Evolutionary conservation across 1,140 invertebrate genomes (phyloP), one percentile per base, ranked within the genome.

Genomic region (Platorchestia sp.): DNA sequence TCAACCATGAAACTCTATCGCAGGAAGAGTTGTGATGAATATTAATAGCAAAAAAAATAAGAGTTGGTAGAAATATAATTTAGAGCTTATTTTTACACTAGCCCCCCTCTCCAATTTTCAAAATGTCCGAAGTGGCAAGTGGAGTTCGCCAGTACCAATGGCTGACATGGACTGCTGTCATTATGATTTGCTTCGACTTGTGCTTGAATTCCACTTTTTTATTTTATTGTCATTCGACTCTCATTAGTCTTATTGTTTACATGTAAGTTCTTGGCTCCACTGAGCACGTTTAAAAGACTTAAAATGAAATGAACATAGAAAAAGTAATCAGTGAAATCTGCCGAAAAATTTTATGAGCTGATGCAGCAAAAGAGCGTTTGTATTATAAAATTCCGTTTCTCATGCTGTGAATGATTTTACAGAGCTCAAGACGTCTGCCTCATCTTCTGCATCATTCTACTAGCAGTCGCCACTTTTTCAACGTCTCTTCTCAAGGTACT

Each of bases 391-490:
- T 36, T 75, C n/a, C n/a, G n/a, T n/a, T n/a, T 36, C 59, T 75
- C 14, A 75, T 75, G 14, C 36, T 1, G 27, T 75, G 7, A 75
- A 75, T 75, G n/a, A 75, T 42, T 89, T 89, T 47, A 19, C 45
- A 93, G 91, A 93, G 44, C 44, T 10, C 91, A 93, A 45, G 91
- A 93, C 40, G 91, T 93, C 7, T 93, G 91, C 91, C 91, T 93
- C 10, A 93, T 93, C 10, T 93, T 93, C 45, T 93, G 41, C 91
- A 93, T 93, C 91, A 93, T 93, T 44, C 45, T 93, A 0, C 43
- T 93, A 40, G 43, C 91, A 47, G 91, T 93, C 7, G 91, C 91
- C 36, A 93, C 91, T 45, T 93, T 93, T 40, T 93, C 91, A 40
- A 93, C 91, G 91, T 93, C 91, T n/a, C 91, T 93, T 40, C 44